Conservation (phyloP, 2,888 invertebrate species). For the Pinctada fucata region DNA sequence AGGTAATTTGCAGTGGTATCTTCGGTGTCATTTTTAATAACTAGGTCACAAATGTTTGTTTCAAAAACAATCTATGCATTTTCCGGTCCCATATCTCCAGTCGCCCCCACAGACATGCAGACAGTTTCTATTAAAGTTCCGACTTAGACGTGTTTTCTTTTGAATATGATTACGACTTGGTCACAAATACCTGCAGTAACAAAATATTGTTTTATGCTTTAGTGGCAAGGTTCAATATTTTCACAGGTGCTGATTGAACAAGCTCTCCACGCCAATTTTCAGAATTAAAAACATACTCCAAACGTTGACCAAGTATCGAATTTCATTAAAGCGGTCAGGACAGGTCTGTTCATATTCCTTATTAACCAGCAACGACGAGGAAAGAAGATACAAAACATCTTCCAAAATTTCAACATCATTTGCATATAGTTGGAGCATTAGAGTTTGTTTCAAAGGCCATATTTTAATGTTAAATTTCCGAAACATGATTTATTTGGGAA, state of each 20-base stretch:
- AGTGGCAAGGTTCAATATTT: background rate
- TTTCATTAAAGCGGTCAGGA: no score
- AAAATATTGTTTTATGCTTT: background rate
- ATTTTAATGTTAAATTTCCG: background rate
- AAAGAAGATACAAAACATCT: no score
- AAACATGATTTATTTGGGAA: conserved; percentile 1
- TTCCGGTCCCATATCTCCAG: no score
- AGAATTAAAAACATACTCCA: no score
- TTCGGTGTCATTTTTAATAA: no score
- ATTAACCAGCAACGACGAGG: no score
- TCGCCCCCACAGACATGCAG: background rate
- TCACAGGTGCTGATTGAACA: background rate
- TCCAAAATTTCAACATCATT: background rate
- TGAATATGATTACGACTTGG: background rate
- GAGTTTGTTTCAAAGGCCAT: background rate
- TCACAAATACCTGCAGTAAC: background rate
- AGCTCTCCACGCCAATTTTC: no score
- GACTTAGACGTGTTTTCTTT: background rate
- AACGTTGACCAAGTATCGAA: no score
- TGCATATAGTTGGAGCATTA: background rate
- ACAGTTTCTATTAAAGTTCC: background rate
- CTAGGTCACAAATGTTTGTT: no score
- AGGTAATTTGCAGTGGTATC: no score
- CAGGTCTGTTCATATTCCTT: no score
- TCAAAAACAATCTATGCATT: no score